Base-by-base conservation (phyloP, 2,797 vertebrate species). In the Epinephelus malabaricus region DNA sequence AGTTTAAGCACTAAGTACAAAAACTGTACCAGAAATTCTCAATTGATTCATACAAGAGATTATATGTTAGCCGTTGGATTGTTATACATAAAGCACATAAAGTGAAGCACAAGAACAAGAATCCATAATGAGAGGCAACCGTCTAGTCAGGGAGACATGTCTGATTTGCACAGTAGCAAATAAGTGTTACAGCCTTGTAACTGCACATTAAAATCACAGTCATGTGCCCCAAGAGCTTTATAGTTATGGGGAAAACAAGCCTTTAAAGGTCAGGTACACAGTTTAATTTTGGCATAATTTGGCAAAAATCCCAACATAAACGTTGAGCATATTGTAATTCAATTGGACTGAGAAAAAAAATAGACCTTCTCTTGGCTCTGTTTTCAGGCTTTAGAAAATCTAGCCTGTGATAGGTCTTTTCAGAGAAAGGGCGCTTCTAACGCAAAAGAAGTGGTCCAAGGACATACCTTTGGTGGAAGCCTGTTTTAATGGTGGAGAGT, bases 101-200 rank as follows among this genome's bases (percentile, higher is more conserved):
- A 27, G 75, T 49, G 45, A 67, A 18, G 34, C 61, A 58, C 19
- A 55, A 47, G 38, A 76, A 51, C 50, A 47, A 54, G 75, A 72
- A 68, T 54, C n/a, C 58, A 34, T 55, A 75, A 82, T 78, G 59
- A 83, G 64, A 73, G 45, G 43, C 43, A 40, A 54, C 64, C 46
- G 5, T 66, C 34, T 15, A 50, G 51, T 12, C 53, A 38, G 63
- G 65, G 69, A 13, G 21, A 64, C 40, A 60, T 2, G 17, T 64
- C 53, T 74, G 45, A 71, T 64, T 67, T 40, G 67, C 62, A 54
- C 47, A 0, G 10, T 9, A 46, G 62, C 18, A n/a, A 9, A 61
- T 47, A 49, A 51, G 77, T 61, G 25, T 62, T 49, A 5, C 34
- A 19, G 50, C 43, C 40, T 46, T 70, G 73, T 68, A 61, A 30